A percentile compares a stretch with the other conserved stretches of the same genome.
phyloP scores from a whole-genome alignment of 2,888 invertebrate genomes.

The Torymus auratus region DNA sequence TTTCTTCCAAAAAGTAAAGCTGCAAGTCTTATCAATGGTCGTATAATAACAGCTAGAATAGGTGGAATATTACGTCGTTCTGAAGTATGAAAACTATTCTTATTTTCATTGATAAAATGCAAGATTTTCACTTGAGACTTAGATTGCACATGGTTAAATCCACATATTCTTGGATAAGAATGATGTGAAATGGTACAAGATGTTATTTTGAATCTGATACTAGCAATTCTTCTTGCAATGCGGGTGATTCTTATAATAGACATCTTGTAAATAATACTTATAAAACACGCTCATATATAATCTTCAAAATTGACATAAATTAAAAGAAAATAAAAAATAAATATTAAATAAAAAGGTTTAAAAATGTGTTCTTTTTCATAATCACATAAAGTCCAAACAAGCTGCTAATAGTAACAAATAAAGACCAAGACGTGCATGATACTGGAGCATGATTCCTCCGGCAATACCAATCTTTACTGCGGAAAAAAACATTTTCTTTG shows the following conservation, averaged over 20 bases:
- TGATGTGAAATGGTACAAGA: slow-evolving; percentile 33
- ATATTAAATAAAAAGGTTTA: slow-evolving; percentile 9
- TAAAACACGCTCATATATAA: neutral
- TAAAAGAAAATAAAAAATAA: slow-evolving; percentile 27
- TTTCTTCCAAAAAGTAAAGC: slow-evolving; percentile 73
- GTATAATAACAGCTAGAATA: slow-evolving; percentile 67
- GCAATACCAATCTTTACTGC: slow-evolving; percentile 64
- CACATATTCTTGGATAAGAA: slow-evolving; percentile 22
- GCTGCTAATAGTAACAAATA: slow-evolving; percentile 65
- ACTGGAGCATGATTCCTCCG: slow-evolving; percentile 64
- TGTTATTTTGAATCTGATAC: slow-evolving; percentile 28
- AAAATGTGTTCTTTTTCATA: slow-evolving; percentile 21
- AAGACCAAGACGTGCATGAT: slow-evolving; percentile 63
- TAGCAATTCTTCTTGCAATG: slow-evolving; percentile 19
- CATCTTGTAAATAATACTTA: slow-evolving; percentile 33
- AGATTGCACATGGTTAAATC: slow-evolving; percentile 28
- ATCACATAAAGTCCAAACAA: slow-evolving; percentile 64
- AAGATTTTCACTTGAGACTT: slow-evolving; percentile 25
- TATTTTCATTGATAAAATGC: slow-evolving; percentile 26
- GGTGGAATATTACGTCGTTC: slow-evolving; percentile 66
- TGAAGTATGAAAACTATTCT: slow-evolving; percentile 67
- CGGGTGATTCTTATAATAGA: slow-evolving; percentile 40
- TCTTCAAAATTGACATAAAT: neutral
- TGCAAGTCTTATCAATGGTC: slow-evolving; percentile 69
- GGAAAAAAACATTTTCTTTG: slow-evolving; percentile 66